Conservation (phyloP, 2,888 invertebrate genomes). For the Sphaerophoria rueppellii region DNA sequence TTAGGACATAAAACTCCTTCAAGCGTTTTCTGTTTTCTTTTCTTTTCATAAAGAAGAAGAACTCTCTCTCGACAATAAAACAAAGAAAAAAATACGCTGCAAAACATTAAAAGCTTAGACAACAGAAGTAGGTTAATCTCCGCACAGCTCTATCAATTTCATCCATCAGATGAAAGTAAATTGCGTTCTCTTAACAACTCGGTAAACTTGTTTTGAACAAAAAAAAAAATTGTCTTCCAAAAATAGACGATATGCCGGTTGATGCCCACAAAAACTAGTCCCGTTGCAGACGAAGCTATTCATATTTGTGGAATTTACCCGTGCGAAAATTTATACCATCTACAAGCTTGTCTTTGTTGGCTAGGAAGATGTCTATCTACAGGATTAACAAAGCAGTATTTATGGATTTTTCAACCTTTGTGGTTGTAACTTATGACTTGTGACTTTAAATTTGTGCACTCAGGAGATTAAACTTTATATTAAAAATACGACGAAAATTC, state of each 20-base stretch:
- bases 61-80: slow-evolving; percentile 15
- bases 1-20: slow-evolving; percentile 34
- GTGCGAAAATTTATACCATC: slow-evolving; percentile 2
- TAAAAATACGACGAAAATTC: too few relatives aligned
- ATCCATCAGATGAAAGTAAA: slow-evolving; percentile 54
- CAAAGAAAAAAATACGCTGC: background rate
- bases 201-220: slow-evolving; percentile 45
- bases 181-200: slow-evolving; percentile 44
- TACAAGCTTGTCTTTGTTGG: background rate
- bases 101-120: slow-evolving; percentile 28
- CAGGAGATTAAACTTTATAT: too few relatives aligned
- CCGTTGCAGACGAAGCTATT: slow-evolving; percentile 31
- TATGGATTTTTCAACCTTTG: background rate
- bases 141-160: slow-evolving; percentile 13
- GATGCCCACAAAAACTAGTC: slow-evolving; percentile 42
- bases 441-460: too few relatives aligned
- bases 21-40: slow-evolving; percentile 7
- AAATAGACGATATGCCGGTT: slow-evolving; percentile 54
- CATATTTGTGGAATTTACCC: slow-evolving; percentile 20
- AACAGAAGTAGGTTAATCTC: slow-evolving; percentile 62
- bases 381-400: background rate
- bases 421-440: too few relatives aligned
- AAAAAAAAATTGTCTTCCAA: slow-evolving; percentile 34
- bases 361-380: background rate
- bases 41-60: background rate